A percentile compares a stretch with the other conserved stretches of the same genome.
Conservation (phyloP, 1,140 invertebrate genomes). For the Apocrypta bakeri region DNA sequence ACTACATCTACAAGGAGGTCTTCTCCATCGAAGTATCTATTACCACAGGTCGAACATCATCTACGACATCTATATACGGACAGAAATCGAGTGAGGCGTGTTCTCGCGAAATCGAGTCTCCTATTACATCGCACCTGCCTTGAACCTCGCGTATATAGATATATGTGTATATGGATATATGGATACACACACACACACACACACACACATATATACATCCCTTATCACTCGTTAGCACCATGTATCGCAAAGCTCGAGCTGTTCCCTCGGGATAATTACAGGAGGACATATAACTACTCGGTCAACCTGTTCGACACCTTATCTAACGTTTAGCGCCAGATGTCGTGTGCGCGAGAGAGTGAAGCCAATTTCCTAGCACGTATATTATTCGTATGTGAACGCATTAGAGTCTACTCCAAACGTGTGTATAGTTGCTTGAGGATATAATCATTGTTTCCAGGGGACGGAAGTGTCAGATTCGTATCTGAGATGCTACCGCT, state of each 20-base stretch:
- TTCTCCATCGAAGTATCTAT: too few relatives aligned
- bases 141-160: neutral
- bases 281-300: neutral
- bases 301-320: constrained; percentile 49
- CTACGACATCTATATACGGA: too few relatives aligned
- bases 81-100: too few relatives aligned
- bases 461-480: constrained; percentile 65
- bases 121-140: neutral
- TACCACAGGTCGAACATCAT: too few relatives aligned
- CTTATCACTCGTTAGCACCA: constrained; percentile 51
- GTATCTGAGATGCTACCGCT: constrained; percentile 65
- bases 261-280: constrained; percentile 33
- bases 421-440: neutral
- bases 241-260: neutral
- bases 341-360: constrained; percentile 41
- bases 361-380: constrained; percentile 16
- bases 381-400: neutral
- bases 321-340: constrained; percentile 55
- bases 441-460: constrained; percentile 38
- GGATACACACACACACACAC: neutral
- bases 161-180: neutral
- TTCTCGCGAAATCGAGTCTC: neutral
- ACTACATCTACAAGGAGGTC: too few relatives aligned
- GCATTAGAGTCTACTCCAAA: too few relatives aligned
- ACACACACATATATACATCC: neutral